Percentiles rank a stretch among this genome's conserved stretches.
These are phyloP conservation scores for Keiferia lycopersicella DNA, from an alignment of 2,888 invertebrate genomes.

Conservation along the genomic window DNA sequence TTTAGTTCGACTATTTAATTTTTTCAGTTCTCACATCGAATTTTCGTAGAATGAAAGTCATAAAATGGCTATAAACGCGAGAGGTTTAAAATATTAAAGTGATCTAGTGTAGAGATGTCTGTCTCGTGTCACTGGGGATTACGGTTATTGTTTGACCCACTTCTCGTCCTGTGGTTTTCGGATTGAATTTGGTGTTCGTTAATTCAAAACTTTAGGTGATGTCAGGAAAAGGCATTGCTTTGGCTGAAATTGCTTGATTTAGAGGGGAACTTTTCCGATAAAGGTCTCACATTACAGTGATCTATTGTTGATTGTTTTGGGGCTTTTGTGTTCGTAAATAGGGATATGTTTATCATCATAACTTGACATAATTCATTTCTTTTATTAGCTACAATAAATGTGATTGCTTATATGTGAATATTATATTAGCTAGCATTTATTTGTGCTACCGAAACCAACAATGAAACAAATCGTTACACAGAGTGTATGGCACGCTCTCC, in stretches of 20 bases:
- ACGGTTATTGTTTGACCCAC: conserved; percentile 54
- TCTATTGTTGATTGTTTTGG: conserved; percentile 15
- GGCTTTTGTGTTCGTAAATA: conserved; percentile 1
- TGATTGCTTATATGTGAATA: not conserved
- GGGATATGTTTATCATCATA: not conserved
- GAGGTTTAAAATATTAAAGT: conserved; percentile 44
- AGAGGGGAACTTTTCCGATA: conserved; percentile 25
- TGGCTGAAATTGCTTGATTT: conserved; percentile 4
- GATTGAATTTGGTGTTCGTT: conserved; percentile 27
- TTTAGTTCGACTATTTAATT: not conserved
- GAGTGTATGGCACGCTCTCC: too few species aligned
- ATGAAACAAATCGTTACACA: too few species aligned
- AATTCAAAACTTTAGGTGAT: conserved; percentile 32
- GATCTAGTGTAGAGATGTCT: conserved; percentile 39
- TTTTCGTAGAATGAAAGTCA: not conserved
- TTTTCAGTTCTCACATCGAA: too few species aligned
- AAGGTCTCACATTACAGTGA: conserved; percentile 5
- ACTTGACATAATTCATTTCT: not conserved
- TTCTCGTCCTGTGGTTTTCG: conserved; percentile 33
- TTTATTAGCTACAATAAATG: not conserved
- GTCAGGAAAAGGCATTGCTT: conserved; percentile 27
- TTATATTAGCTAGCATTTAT: too few species aligned
- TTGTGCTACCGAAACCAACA: too few species aligned
- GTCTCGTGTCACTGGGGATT: conserved; percentile 37
- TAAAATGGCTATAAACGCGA: conserved; percentile 39